A percentile compares a stretch with the other conserved stretches of the same genome.
phyloP scores from a whole-genome alignment of 92 coral and sea anemone species.

The Muricea muricata region DNA sequence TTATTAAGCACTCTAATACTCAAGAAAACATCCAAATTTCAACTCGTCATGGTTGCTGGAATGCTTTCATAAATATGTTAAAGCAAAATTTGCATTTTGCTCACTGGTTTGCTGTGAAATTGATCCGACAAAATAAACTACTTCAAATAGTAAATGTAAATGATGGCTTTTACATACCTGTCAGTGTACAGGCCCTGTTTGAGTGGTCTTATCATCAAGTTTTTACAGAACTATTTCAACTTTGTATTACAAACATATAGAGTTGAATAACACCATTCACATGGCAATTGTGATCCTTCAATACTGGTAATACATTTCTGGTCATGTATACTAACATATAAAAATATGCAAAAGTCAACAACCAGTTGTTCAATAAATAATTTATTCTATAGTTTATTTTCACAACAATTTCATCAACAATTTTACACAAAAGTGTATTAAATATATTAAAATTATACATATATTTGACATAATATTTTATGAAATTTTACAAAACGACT shows the following conservation, averaged over 20 bases:
- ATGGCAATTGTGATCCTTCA: neutral
- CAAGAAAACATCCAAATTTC: constrained; percentile 3
- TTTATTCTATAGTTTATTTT: neutral
- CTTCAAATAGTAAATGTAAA: neutral
- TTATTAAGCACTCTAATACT: constrained; percentile 14
- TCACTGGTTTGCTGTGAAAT: too few relatives aligned
- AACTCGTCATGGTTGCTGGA: constrained; percentile 26
- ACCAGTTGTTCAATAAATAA: neutral
- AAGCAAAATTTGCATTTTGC: neutral
- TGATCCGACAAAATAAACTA: neutral
- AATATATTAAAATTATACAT: neutral
- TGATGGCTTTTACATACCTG: neutral
- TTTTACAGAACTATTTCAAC: too few relatives aligned
- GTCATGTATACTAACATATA: neutral
- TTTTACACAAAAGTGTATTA: neutral
- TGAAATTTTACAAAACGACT: neutral
- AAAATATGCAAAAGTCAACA: neutral
- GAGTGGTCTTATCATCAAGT: too few relatives aligned
- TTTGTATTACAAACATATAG: too few relatives aligned
- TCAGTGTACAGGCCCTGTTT: too few relatives aligned
- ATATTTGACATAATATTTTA: neutral
- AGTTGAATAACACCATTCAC: neutral
- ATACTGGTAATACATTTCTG: too few relatives aligned
- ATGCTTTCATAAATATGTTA: neutral
- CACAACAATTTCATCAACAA: neutral